phyloP scores from a whole-genome alignment of 2,113 vertebrate genomes.

The Pelmatolapia mariae region DNA sequence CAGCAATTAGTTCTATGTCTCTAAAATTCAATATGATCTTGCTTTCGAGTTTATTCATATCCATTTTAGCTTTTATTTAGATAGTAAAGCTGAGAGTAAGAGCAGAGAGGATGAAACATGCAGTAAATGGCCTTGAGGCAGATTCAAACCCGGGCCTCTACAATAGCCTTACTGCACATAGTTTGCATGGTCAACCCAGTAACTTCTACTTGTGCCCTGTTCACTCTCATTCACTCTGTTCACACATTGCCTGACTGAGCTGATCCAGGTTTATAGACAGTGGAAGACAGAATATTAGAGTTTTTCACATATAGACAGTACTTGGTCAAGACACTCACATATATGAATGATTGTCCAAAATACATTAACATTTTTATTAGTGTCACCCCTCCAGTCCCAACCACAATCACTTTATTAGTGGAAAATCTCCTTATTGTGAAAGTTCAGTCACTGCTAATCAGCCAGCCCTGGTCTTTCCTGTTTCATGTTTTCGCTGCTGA shows the following conservation, averaged over 20 bases:
- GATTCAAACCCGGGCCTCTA: neutral
- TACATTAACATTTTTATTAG: neutral
- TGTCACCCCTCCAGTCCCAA: neutral
- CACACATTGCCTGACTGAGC: neutral
- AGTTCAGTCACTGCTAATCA: neutral
- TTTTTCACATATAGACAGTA: neutral
- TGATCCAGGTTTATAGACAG: neutral
- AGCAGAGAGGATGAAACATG: neutral
- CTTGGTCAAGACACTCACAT: no score
- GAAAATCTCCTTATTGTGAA: neutral
- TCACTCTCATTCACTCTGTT: neutral
- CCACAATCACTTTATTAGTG: neutral
- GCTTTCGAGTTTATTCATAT: neutral
- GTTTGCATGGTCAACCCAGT: neutral
- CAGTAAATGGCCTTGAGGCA: neutral
- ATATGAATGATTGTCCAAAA: neutral
- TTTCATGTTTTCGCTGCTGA: neutral
- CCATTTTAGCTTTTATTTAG: neutral
- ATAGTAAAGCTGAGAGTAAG: neutral
- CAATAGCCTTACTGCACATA: neutral
- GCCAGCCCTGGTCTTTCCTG: neutral
- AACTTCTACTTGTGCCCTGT: neutral
- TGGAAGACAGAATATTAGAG: neutral
- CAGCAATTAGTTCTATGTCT: neutral
- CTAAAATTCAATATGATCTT: neutral